Evolutionary conservation across 1,140 invertebrate species (phyloP), one percentile per base, ranked within the genome.

Genomic region (Teleopsis dalmanni): DNA sequence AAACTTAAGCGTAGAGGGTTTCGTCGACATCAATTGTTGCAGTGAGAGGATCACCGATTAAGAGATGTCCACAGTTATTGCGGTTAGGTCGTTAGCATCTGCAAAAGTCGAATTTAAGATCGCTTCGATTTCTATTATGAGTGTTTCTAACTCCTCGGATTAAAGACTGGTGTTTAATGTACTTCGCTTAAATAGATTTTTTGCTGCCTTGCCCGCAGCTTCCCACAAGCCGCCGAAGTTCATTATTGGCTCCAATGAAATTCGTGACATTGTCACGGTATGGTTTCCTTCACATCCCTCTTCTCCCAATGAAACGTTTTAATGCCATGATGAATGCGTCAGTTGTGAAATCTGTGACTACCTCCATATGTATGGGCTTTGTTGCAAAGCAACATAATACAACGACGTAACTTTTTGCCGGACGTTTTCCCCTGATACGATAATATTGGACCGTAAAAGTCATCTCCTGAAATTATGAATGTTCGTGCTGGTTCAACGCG

Each of bases 181-280:
- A 8, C 35, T 16, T 4, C 46, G 6, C 4, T 14, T 14, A 14
- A 47, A 2, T 3, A 36, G 25, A 5, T 40, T 29, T 23, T 50
- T 50, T 7, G 33, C 48, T 16, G 35, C 31, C 35, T 46, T 45
- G 3, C 40, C 42, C 8, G 19, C 16, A 10, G 35, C 42, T 40
- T 51, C 49, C 36, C 43, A 51, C 34, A 51, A 11, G 6, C 49
- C 49, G 13, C 36, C 36, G 3, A 45, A 13, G 11, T 2, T 26
- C 27, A 18, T 50, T 50, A 6, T 14, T 35, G 19, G 48, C 62
- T 10, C 63, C 58, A 1, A 58, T 43, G 45, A 71, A 69, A 45
- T 65, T 73, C 1, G 63, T 71, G 1, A 54, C 68, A 42, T 63
- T 61, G 33, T 72, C 66, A 2, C 50, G 64, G 23, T 54, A 55